A percentile compares a stretch with the other conserved stretches of the same genome.
Evolutionary conservation across 1,140 invertebrate genomes (phyloP).

Genomic region (Cyrtorhinus lividipennis): DNA sequence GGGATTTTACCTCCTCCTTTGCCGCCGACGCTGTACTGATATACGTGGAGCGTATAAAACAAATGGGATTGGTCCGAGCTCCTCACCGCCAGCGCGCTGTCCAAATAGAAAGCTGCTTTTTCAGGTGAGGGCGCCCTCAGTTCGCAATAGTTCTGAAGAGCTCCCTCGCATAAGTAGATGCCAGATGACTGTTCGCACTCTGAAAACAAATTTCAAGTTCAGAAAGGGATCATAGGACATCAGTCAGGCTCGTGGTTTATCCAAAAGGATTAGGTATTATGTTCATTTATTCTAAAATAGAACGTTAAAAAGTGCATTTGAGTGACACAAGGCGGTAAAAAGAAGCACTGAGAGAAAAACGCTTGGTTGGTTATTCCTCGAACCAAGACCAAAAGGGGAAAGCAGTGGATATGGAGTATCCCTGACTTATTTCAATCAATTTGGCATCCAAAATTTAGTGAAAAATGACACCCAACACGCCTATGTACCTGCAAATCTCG

Average conservation of each 20-base stretch:
- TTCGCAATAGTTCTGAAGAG: constrained; percentile 36
- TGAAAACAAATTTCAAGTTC: constrained; percentile 9
- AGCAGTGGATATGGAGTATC: no score
- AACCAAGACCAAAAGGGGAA: no score
- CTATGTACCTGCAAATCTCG: no score
- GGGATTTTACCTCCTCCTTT: constrained; percentile 25
- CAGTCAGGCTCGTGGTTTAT: not conserved
- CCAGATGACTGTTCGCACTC: constrained; percentile 26
- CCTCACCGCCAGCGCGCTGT: constrained; percentile 66
- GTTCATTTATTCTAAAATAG: not conserved
- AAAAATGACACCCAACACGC: no score
- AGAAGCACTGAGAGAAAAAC: no score
- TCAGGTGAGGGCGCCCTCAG: constrained; percentile 81
- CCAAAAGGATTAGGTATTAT: no score
- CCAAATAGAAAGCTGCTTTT: constrained; percentile 82
- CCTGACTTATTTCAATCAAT: no score
- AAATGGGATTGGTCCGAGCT: constrained; percentile 65
- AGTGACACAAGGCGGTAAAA: not conserved
- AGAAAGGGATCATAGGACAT: not conserved
- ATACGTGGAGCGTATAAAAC: constrained; percentile 86
- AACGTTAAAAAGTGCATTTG: not conserved
- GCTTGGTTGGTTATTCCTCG: no score
- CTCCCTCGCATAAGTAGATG: constrained; percentile 24
- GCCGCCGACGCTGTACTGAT: constrained; percentile 52
- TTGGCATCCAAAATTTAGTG: no score